phyloP scores from a whole-genome alignment of 2,888 invertebrate genomes.

The Phanerotoma sp. region DNA sequence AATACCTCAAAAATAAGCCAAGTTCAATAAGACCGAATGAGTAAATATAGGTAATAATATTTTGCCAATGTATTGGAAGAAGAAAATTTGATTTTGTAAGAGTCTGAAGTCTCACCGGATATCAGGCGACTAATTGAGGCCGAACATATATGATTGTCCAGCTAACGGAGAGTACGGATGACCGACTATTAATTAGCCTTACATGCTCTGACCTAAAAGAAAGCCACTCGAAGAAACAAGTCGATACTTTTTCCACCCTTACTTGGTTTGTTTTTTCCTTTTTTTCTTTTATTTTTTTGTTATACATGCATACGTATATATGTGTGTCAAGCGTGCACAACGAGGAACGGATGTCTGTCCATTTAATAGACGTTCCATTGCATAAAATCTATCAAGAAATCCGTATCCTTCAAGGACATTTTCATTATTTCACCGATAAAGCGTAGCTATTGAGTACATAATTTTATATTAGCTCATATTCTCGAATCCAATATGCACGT shows the following conservation, averaged over 20 bases:
- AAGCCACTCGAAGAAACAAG: constrained; percentile 14
- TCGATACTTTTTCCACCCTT: background rate
- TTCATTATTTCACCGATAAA: no score
- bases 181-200: constrained; percentile 47
- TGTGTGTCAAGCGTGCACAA: no score
- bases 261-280: constrained; percentile 5
- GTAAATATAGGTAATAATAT: background rate
- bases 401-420: no score
- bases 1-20: background rate
- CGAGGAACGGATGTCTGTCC: no score
- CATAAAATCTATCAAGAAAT: no score
- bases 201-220: constrained; percentile 29
- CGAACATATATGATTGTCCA: constrained; percentile 36
- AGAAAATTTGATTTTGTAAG: background rate
- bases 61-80: background rate
- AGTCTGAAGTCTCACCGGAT: constrained; percentile 8
- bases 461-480: no score
- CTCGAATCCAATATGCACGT: no score
- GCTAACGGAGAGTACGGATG: constrained; percentile 39
- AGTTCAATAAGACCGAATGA: background rate
- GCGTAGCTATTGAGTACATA: no score
- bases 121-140: constrained; percentile 47
- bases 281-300: background rate
- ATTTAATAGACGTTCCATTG: no score
- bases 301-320: no score